Evolutionary conservation across 2,113 vertebrate genomes (phyloP), one percentile per base, ranked within the genome.

Genomic region (Rhinopomastus cyanomelas): DNA sequence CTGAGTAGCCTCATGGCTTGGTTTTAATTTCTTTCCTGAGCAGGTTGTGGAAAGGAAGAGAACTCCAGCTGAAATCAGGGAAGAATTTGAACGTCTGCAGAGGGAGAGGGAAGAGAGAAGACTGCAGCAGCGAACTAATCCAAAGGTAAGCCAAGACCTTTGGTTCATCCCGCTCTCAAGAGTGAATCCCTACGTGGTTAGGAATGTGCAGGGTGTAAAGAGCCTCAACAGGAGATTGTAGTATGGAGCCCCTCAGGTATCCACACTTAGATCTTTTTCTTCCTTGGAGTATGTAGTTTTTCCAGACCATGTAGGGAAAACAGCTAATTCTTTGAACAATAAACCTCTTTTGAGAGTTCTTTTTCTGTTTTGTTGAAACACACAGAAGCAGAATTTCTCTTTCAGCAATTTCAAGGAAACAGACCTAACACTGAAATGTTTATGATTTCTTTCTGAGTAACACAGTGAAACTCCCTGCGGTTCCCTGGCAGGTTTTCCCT

Each of bases 101-200:
- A 98, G 97, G 65, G 99, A 99, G 92, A 97, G 99, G 39, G 99
- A 99, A 66, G 99, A 99, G 91, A 97, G 99, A 85, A 94, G 99
- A 34, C 98, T 99, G 56, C 99, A 99, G 92, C 99, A 99, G 96
- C 97, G 99, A 96, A 99, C 99, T 95, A 99, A 99, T 90, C 99
- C 99, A 92, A 99, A 99, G 98, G 99, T 99, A 93, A 73, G 65
- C 29, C 15, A 25, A 56, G 37, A 5, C 25, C 39, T 42, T 12
- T 15, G 15, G 39, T 66, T 19, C 26, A 26, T n/a, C 30, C 37
- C 10, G 15, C 5, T 11, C 55, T 36, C 17, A 21, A 16, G 78
- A 19, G 39, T 42, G 53, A 23, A 46, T 56, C 65, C 3, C 0
- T 51, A 21, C 80, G 26, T 59, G 20, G 22, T 22, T 56, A 51